These are phyloP conservation scores for Oeneis ivallda DNA, from an alignment of 2,888 invertebrate species.

Conservation along the genomic window DNA sequence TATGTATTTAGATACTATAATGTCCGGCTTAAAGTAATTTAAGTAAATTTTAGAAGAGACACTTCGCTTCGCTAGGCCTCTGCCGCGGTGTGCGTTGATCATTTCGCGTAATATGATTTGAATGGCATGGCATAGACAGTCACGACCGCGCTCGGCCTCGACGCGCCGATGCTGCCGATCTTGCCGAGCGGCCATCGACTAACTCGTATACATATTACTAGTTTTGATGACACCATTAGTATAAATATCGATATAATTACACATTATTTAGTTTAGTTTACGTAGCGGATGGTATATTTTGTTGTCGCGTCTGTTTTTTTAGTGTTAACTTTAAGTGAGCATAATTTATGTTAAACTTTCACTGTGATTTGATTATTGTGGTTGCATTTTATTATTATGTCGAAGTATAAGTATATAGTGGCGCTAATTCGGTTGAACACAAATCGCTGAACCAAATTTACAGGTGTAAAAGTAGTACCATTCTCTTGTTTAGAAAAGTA, in stretches of 20 bases:
- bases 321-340: conserved; percentile 76
- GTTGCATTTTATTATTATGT: conserved; percentile 69
- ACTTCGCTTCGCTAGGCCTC: not conserved
- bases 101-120: not conserved
- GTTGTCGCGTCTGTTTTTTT: conserved; percentile 41
- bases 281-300: conserved; percentile 32
- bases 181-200: conserved; percentile 20
- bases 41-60: not conserved
- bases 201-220: conserved; percentile 23
- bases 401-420: conserved; percentile 51
- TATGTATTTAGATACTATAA: not conserved
- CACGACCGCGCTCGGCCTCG: not conserved
- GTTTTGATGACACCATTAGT: conserved; percentile 53
- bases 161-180: no score
- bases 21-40: not conserved
- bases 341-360: conserved; percentile 72
- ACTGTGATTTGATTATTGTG: conserved; percentile 77
- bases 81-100: not conserved
- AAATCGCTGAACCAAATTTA: not conserved
- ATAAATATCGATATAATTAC: conserved; percentile 50
- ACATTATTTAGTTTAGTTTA: conserved; percentile 30
- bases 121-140: not conserved
- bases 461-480: no score
- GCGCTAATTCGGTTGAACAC: not conserved
- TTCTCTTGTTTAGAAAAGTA: not conserved